Conservation (phyloP, 1,140 invertebrate species). For the Euura lappo region DNA sequence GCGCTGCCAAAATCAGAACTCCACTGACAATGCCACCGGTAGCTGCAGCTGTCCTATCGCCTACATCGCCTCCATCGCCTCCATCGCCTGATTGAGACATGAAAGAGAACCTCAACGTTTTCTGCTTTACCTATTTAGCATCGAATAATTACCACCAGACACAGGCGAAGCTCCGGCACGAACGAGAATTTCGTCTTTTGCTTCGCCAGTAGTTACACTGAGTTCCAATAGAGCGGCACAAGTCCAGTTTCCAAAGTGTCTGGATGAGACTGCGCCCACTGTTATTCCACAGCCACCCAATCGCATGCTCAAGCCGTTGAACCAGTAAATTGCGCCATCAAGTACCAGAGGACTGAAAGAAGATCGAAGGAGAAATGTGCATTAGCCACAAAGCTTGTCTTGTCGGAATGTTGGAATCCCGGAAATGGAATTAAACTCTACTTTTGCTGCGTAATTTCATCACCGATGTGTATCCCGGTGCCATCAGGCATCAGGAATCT, state of each 20-base stretch:
- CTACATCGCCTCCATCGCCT: not conserved
- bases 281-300: conserved; percentile 8
- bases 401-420: no score
- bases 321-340: not conserved
- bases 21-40: not conserved
- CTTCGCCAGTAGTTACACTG: not conserved
- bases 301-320: not conserved
- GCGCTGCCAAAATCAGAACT: not conserved
- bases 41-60: not conserved
- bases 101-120: not conserved
- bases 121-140: no score
- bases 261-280: not conserved
- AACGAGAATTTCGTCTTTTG: not conserved
- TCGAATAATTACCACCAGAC: no score
- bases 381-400: no score
- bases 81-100: not conserved
- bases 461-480: conserved; percentile 1
- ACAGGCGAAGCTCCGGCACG: no score
- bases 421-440: not conserved
- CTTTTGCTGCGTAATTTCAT: conserved; percentile 1
- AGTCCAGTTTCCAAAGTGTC: conserved; percentile 4
- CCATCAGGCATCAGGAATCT: not conserved
- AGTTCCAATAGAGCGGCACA: not conserved
- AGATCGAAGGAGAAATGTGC: no score
- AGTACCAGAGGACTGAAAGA: not conserved